phyloP scores from a whole-genome alignment of 2,888 invertebrate genomes.

The Tethea ocularis region DNA sequence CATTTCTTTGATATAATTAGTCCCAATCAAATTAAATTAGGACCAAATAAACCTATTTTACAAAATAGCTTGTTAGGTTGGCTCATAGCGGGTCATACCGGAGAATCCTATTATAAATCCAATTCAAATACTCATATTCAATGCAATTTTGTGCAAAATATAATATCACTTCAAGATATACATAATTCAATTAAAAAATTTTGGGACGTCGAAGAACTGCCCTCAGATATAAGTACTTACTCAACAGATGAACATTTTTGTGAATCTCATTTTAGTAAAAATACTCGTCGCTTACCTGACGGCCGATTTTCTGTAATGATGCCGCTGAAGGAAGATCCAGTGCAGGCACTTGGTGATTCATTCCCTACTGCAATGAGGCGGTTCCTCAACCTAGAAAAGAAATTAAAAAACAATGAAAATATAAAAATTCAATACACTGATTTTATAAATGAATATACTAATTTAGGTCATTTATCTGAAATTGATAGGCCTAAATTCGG shows the following conservation, averaged over 20 bases:
- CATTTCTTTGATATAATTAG: constrained; percentile 12
- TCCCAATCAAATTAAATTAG: background rate
- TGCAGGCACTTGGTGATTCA: background rate
- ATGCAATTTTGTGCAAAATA: too few species aligned
- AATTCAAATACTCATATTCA: too few species aligned
- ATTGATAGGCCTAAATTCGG: constrained; percentile 15
- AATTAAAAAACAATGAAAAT: too few species aligned
- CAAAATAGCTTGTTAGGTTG: constrained; percentile 18
- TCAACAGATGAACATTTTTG: constrained; percentile 22
- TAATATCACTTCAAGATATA: background rate
- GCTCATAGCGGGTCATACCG: constrained; percentile 20
- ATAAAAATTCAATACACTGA: too few species aligned
- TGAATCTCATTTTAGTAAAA: constrained; percentile 20
- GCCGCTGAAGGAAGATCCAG: constrained; percentile 15
- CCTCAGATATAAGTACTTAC: background rate
- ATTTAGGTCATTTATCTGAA: background rate
- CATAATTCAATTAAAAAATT: background rate
- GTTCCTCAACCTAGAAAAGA: too few species aligned
- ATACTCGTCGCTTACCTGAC: constrained; percentile 15
- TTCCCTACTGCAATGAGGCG: background rate
- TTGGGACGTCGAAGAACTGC: background rate
- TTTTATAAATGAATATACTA: too few species aligned
- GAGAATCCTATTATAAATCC: too few species aligned
- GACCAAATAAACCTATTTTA: constrained; percentile 12
- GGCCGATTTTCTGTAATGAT: constrained; percentile 25